A percentile compares a stretch with the other conserved stretches of the same genome.
phyloP scores from a whole-genome alignment of 1,140 invertebrate species.

The Oreohelix idahoensis region DNA sequence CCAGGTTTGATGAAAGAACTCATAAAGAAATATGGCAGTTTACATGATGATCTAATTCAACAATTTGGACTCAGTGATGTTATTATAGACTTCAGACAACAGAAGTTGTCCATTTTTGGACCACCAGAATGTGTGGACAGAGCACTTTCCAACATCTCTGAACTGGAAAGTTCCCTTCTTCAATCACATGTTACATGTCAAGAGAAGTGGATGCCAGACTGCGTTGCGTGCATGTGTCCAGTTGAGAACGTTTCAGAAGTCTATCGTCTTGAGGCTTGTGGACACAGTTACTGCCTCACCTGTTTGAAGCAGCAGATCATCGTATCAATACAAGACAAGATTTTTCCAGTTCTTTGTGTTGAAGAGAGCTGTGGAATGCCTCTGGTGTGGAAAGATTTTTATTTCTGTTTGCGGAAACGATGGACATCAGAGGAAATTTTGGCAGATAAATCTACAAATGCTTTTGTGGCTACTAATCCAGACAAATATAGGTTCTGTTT shows the following conservation, averaged over 20 bases:
- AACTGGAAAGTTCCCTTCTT: slow-evolving; percentile 13
- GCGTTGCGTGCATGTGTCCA: slow-evolving; percentile 59
- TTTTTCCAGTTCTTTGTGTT: slow-evolving; percentile 57
- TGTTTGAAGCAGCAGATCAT: slow-evolving; percentile 54
- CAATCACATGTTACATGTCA: too few species aligned
- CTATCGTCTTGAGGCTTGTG: slow-evolving; percentile 61
- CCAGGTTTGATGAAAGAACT: slow-evolving; percentile 60
- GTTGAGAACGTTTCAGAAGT: slow-evolving; percentile 51
- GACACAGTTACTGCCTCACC: slow-evolving; percentile 63
- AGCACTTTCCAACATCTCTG: slow-evolving; percentile 35
- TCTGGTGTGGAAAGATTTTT: slow-evolving; percentile 53
- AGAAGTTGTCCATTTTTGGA: slow-evolving; percentile 55
- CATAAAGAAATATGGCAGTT: slow-evolving; percentile 47
- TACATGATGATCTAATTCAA: slow-evolving; percentile 43
- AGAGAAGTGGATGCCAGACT: slow-evolving; percentile 48
- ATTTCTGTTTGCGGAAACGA: slow-evolving; percentile 29
- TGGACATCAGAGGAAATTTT: slow-evolving; percentile 37
- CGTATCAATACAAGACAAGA: slow-evolving; percentile 37
- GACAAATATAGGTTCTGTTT: slow-evolving; percentile 53
- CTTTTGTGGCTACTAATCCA: slow-evolving; percentile 47
- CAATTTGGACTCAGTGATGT: slow-evolving; percentile 41
- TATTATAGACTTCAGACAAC: slow-evolving; percentile 47
- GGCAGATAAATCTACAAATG: slow-evolving; percentile 41
- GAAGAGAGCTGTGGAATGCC: slow-evolving; percentile 49
- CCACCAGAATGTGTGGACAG: slow-evolving; percentile 49